Conservation (phyloP, 2,888 invertebrate genomes). For the Lymantria monacha region DNA sequence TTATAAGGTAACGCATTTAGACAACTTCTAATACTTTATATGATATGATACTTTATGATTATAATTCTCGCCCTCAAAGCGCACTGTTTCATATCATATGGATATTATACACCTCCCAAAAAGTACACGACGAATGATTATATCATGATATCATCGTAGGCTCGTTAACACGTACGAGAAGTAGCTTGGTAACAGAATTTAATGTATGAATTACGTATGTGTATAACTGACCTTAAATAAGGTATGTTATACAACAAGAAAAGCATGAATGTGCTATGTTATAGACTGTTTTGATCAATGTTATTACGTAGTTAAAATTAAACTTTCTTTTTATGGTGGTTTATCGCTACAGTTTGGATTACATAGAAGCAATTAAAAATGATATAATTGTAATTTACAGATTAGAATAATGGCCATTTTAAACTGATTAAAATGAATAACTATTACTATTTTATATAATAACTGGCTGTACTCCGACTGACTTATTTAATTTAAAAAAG, state of each 20-base stretch:
- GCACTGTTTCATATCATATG: too few relatives aligned
- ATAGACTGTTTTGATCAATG: conserved; percentile 9
- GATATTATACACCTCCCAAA: too few relatives aligned
- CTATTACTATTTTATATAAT: too few relatives aligned
- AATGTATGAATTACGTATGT: conserved; percentile 5
- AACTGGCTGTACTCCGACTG: too few relatives aligned
- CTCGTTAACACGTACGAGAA: conserved; percentile 12
- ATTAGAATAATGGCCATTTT: too few relatives aligned
- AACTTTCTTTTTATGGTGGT: conserved; percentile 11
- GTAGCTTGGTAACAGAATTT: conserved; percentile 6
- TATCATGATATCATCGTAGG: conserved; percentile 20
- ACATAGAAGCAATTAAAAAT: not conserved
- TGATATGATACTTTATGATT: too few relatives aligned
- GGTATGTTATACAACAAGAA: conserved; percentile 8
- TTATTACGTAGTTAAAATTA: conserved; percentile 7
- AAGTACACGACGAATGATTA: conserved; percentile 10
- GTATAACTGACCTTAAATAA: conserved; percentile 10
- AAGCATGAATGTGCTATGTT: not conserved
- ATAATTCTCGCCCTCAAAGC: too few relatives aligned
- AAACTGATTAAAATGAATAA: too few relatives aligned
- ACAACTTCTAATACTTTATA: too few relatives aligned
- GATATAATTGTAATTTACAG: not conserved
- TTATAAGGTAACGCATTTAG: too few relatives aligned
- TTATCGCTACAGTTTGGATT: conserved; percentile 2
- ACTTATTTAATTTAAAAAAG: too few relatives aligned